Evolutionary conservation across 1,140 invertebrate genomes (phyloP).

Genomic region (Leguminivora glycinivorella): DNA sequence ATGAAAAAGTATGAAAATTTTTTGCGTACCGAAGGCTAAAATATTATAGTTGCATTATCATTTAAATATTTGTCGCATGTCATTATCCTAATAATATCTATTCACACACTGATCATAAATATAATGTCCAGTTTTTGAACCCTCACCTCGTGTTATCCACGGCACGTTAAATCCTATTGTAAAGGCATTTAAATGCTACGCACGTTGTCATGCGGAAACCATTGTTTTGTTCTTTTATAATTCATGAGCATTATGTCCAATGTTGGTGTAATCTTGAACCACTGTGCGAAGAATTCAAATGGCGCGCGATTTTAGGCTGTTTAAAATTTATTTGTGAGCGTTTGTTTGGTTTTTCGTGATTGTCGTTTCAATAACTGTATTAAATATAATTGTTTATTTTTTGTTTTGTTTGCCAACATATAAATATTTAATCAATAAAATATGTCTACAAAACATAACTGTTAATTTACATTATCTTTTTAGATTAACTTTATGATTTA

Average conservation of each 20-base stretch:
- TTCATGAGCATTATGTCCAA: constrained; percentile 44
- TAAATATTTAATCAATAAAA: no score
- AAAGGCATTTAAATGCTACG: constrained; percentile 43
- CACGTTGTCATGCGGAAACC: constrained; percentile 42
- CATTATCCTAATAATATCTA: background rate
- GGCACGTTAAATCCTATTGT: constrained; percentile 37
- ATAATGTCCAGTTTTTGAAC: constrained; percentile 15
- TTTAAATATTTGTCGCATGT: background rate
- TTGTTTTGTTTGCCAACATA: no score
- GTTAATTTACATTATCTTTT: no score
- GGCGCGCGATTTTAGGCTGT: constrained; percentile 1
- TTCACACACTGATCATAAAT: background rate
- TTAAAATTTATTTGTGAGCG: background rate
- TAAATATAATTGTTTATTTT: no score
- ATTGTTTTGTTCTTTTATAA: constrained; percentile 48
- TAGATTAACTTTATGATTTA: no score
- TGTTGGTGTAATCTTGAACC: constrained; percentile 36
- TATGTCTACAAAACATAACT: no score
- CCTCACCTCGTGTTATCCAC: background rate
- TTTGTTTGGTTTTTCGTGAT: background rate
- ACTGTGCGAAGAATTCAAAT: constrained; percentile 29
- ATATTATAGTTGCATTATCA: no score
- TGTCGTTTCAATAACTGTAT: background rate
- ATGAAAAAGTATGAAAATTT: no score
- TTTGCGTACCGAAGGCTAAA: no score